A percentile compares a stretch with the other conserved stretches of the same genome.
Conservation (phyloP, 2,888 invertebrate genomes). For the Plagiodera versicolora region DNA sequence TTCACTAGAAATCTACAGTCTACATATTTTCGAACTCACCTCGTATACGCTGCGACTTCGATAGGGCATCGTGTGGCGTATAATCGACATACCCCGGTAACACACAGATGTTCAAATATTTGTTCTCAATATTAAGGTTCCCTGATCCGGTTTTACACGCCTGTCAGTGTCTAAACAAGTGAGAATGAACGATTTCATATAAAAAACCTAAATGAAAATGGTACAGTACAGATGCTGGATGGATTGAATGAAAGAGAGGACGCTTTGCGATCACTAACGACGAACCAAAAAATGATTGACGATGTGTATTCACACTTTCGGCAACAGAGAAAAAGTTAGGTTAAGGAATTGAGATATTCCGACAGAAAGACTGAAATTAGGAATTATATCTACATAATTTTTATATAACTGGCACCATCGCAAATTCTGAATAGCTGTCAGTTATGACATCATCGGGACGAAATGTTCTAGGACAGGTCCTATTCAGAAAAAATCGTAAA, state of each 20-base stretch:
- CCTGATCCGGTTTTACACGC: constrained; percentile 1
- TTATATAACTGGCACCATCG: too few relatives aligned
- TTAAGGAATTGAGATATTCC: too few relatives aligned
- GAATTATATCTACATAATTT: too few relatives aligned
- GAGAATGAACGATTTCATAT: neutral
- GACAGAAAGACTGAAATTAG: too few relatives aligned
- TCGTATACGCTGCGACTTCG: too few relatives aligned
- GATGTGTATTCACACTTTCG: neutral
- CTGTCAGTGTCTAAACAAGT: neutral
- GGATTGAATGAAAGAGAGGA: neutral
- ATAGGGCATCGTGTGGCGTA: neutral
- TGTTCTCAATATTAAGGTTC: constrained; percentile 1
- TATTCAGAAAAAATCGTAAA: too few relatives aligned
- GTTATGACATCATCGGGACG: too few relatives aligned
- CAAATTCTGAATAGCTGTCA: too few relatives aligned
- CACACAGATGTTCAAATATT: constrained; percentile 1
- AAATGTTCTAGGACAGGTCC: too few relatives aligned
- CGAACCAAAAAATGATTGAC: neutral
- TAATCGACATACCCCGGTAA: neutral
- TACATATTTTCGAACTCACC: too few relatives aligned
- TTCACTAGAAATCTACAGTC: too few relatives aligned
- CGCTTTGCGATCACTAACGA: neutral
- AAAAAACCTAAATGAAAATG: neutral
- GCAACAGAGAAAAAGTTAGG: too few relatives aligned
- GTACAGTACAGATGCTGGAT: neutral